Percentiles rank a stretch among this genome's conserved stretches.
These are phyloP conservation scores for Anguilla japonica DNA, from an alignment of 2,113 vertebrate species.

Conservation along the genomic window DNA sequence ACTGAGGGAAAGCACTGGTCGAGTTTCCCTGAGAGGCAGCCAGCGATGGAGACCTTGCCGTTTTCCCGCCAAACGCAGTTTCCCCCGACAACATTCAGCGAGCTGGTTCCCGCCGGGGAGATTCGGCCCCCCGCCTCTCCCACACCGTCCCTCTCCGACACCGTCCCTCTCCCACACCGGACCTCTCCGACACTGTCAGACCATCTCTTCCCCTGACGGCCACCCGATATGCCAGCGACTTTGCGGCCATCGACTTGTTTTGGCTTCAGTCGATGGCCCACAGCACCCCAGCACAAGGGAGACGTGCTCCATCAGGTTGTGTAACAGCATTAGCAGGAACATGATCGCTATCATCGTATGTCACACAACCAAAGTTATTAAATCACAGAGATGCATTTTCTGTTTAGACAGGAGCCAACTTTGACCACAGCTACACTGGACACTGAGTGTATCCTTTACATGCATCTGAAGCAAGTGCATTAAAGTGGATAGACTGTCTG, in stretches of 20 bases:
- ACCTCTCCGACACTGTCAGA: slow-evolving; percentile 26
- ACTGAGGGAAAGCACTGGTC: neutral
- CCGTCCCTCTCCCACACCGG: too few species aligned
- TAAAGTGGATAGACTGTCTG: too few species aligned
- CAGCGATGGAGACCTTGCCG: neutral
- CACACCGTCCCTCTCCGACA: too few species aligned
- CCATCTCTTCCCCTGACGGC: slow-evolving; percentile 11
- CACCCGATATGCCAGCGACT: neutral
- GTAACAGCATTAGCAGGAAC: neutral
- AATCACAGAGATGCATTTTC: neutral
- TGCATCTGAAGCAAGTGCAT: neutral
- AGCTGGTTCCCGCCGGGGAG: too few species aligned
- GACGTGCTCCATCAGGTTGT: neutral
- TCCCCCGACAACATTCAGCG: too few species aligned
- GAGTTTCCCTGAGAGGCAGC: neutral
- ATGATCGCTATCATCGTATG: neutral
- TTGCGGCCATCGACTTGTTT: neutral
- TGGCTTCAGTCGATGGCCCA: neutral
- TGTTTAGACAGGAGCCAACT: neutral
- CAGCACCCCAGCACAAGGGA: neutral
- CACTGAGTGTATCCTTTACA: neutral
- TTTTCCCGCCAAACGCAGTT: slow-evolving; percentile 14
- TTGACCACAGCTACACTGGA: neutral
- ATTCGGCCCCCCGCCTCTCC: slow-evolving; percentile 9
- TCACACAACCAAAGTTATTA: neutral